These are phyloP conservation scores for Meta bourneti DNA, from an alignment of 2,888 invertebrate genomes.

Conservation along the genomic window DNA sequence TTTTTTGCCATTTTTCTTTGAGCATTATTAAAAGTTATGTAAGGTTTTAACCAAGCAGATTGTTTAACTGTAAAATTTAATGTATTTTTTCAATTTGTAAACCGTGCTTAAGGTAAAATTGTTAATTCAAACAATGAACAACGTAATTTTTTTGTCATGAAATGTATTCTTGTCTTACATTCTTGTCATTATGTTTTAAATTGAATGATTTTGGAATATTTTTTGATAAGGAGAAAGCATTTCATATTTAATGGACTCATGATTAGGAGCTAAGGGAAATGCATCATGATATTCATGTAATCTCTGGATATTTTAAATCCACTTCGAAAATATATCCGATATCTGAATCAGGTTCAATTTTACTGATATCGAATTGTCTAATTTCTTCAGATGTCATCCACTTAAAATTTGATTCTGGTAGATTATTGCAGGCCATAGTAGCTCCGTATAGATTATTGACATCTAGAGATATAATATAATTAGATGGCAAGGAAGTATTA, in stretches of 20 bases:
- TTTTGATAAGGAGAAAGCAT: too few species aligned
- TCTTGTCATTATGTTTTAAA: slow-evolving; percentile 23
- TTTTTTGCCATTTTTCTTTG: too few species aligned
- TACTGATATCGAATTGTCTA: too few species aligned
- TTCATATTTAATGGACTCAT: too few species aligned
- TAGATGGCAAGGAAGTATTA: slow-evolving; percentile 11
- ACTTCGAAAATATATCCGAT: too few species aligned
- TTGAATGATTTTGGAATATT: too few species aligned
- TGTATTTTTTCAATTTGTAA: slow-evolving; percentile 41
- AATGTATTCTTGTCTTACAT: slow-evolving; percentile 34
- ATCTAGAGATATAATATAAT: slow-evolving; percentile 20
- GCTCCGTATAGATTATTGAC: slow-evolving; percentile 12
- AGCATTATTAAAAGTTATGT: too few species aligned
- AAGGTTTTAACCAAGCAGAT: slow-evolving; percentile 16
- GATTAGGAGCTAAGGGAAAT: too few species aligned
- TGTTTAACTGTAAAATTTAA: slow-evolving; percentile 27
- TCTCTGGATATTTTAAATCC: too few species aligned
- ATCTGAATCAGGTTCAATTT: too few species aligned
- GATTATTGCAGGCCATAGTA: background rate
- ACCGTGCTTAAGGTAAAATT: slow-evolving; percentile 29
- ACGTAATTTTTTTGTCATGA: slow-evolving; percentile 39
- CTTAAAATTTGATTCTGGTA: slow-evolving; percentile 25
- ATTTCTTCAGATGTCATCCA: too few species aligned
- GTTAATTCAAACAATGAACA: background rate
- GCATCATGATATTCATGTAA: too few species aligned